phyloP scores from a whole-genome alignment of 35 echinoderm and acorn worm species.

The Heliocidaris erythrogramma region DNA sequence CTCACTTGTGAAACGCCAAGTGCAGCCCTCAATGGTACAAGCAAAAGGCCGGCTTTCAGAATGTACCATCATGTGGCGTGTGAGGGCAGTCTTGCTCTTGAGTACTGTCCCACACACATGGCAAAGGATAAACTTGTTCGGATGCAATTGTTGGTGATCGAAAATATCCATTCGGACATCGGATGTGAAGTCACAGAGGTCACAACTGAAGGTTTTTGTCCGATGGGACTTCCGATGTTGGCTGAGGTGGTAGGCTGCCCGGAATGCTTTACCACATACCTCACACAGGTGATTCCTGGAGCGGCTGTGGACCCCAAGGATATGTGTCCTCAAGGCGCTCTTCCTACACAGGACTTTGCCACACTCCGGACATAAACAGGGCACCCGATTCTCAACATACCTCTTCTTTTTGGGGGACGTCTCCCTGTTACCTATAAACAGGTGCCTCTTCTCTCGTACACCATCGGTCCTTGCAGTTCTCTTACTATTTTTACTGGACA shows the following conservation, averaged over 20 bases:
- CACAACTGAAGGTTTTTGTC: slow-evolving; percentile 79
- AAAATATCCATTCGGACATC: slow-evolving; percentile 67
- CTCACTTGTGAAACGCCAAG: slow-evolving; percentile 85
- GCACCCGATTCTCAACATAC: slow-evolving; percentile 37
- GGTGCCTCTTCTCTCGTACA: background rate
- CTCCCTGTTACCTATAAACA: background rate
- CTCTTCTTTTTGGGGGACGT: background rate
- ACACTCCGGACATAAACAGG: slow-evolving; percentile 35
- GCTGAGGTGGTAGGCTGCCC: slow-evolving; percentile 62
- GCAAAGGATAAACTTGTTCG: slow-evolving; percentile 71
- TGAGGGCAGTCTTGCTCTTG: slow-evolving; percentile 76
- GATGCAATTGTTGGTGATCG: slow-evolving; percentile 74
- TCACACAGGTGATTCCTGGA: slow-evolving; percentile 79
- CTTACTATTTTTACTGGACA: background rate
- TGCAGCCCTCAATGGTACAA: slow-evolving; percentile 79
- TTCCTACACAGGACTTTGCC: slow-evolving; percentile 36
- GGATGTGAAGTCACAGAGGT: slow-evolving; percentile 80
- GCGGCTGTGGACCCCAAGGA: slow-evolving; percentile 42
- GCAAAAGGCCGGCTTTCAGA: slow-evolving; percentile 75
- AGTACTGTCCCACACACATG: slow-evolving; percentile 85
- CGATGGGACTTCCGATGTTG: slow-evolving; percentile 72
- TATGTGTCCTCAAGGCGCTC: slow-evolving; percentile 37
- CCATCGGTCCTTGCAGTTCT: background rate
- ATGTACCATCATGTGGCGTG: slow-evolving; percentile 83
- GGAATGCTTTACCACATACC: slow-evolving; percentile 90